Base-by-base conservation (phyloP, 1,140 invertebrate species). In the Choristoneura fumiferana region DNA sequence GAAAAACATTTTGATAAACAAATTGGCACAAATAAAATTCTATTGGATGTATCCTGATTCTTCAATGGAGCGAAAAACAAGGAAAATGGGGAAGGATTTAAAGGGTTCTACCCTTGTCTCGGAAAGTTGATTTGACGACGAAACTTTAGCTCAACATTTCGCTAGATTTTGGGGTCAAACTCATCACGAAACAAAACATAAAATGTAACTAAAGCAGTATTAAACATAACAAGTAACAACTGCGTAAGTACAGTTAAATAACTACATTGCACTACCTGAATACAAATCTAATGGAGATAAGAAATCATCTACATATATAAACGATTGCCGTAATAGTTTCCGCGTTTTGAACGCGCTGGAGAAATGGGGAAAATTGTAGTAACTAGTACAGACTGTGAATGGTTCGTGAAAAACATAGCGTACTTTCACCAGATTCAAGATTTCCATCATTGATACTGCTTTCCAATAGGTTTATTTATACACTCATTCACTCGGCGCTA, bases 401-500 rank as follows among this genome's bases (percentile, higher is more conserved):
- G 29, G 52, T 13, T 62, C 63, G 65, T 68, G 55, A 49, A 57
- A 57, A 71, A 67, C 45, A 69, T 65, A 61, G 60, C 57, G 54
- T 53, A 73, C 76, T 80, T 80, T 80, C 78, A 76, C 74, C 69
- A 36, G 58, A 58, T 67, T 62, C 60, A 64, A 81, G 72, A 79
- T 79, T 81, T 82, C 75, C 78, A 84, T 80, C 75, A 80, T 74
- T 77, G 70, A 65, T 69, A 68, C 70, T 67, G 83, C 82, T 85
- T 85, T 85, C 82, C 75, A 85, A 85, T 77, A 73, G 65, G 73
- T n/a, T n/a, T n/a, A n/a, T 76, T 71, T 63, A 65, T 65, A 67
- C 59, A 69, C 63, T 63, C 56, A 57, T n/a, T n/a, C n/a, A n/a
- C n/a, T n/a, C 69, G 69, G 65, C 62, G 67, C 58, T 65, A 73